These are phyloP conservation scores for Solenopsis fugax DNA, from an alignment of 1,140 invertebrate genomes.

Conservation along the genomic window DNA sequence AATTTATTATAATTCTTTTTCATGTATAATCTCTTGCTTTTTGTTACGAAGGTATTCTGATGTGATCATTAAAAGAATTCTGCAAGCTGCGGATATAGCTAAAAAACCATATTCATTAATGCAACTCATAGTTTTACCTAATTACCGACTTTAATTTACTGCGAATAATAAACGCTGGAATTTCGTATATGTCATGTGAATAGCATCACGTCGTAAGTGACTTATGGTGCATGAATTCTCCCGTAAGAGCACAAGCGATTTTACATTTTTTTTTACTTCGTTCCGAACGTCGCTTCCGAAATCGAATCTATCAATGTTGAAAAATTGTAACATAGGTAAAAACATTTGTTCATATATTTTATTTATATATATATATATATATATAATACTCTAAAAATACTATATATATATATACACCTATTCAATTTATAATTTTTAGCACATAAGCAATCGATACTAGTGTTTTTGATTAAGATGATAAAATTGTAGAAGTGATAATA, in stretches of 20 bases:
- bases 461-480: conserved; percentile 1
- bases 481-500: not conserved
- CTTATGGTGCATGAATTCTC: not conserved
- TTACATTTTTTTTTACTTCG: conserved; percentile 16
- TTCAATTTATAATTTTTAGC: conserved; percentile 22
- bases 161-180: not conserved
- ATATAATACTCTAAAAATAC: not conserved
- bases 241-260: not conserved
- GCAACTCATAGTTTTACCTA: conserved; percentile 17
- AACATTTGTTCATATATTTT: conserved; percentile 47
- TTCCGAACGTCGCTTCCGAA: conserved; percentile 32
- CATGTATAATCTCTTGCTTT: not conserved
- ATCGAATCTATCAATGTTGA: conserved; percentile 53
- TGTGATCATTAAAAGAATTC: conserved; percentile 14
- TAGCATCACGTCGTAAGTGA: not conserved
- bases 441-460: not conserved
- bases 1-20: not conserved
- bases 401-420: not conserved
- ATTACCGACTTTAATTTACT: conserved; percentile 1
- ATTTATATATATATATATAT: conserved; percentile 44
- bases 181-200: conserved; percentile 1
- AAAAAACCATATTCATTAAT: not conserved
- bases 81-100: not conserved
- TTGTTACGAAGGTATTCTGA: not conserved
- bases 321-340: conserved; percentile 54